A percentile compares a stretch with the other conserved stretches of the same genome.
Evolutionary conservation across 2,113 vertebrate genomes (phyloP).

Genomic region (Eleginops maclovinus): DNA sequence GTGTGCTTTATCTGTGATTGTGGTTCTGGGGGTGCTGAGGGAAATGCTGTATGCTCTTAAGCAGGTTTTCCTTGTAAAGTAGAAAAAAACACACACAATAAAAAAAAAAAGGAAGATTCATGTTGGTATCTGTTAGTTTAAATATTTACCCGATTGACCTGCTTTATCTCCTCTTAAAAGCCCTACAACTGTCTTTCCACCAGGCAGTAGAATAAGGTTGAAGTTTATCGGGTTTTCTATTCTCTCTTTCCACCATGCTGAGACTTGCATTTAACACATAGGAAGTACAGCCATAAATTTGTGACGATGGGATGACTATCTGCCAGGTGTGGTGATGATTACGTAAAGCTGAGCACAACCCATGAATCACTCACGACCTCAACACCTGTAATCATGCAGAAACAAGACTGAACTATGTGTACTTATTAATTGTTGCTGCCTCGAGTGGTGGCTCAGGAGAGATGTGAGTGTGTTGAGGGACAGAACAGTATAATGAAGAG

Average conservation of each 20-base stretch:
- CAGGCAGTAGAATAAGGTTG: background rate
- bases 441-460: constrained; percentile 2
- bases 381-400: constrained; percentile 6
- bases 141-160: no score
- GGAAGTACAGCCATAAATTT: constrained; percentile 35
- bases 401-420: constrained; percentile 16
- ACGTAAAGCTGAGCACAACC: constrained; percentile 26
- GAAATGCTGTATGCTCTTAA: background rate
- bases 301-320: constrained; percentile 52
- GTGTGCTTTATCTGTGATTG: constrained; percentile 2
- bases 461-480: constrained; percentile 17
- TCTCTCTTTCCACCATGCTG: constrained; percentile 3
- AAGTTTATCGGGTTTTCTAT: background rate
- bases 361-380: constrained; percentile 54
- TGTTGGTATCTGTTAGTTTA: no score
- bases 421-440: background rate
- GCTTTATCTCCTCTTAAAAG: background rate
- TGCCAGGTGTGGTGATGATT: constrained; percentile 58
- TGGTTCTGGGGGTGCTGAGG: constrained; percentile 4
- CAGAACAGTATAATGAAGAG: background rate
- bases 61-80: background rate
- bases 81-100: no score
- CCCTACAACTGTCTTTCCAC: background rate
- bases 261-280: constrained; percentile 9
- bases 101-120: no score